Evolutionary conservation across 2,888 invertebrate genomes (phyloP), one percentile per base, ranked within the genome.

Genomic region (Erebia epiphron): DNA sequence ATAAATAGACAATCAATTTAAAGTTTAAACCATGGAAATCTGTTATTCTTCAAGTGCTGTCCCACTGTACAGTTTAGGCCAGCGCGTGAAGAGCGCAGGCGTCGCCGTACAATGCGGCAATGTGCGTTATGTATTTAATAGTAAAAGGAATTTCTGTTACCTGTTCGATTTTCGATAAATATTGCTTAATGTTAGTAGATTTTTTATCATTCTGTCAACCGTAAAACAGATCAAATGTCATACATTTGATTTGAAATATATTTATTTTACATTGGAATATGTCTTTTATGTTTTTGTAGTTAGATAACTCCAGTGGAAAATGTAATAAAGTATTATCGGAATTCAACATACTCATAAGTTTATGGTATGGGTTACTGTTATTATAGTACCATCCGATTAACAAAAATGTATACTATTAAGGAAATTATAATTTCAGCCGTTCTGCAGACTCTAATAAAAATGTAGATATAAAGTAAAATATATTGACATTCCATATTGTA

Each of bases 201-300:
- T 91, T 92, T 92, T 92, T 91, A 91, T 90, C 90, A 89, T 86
- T 88, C 88, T 90, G 90, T 91, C 90, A 86, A 88, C 87, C 83
- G 82, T 86, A 86, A 61, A 86, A 82, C 90, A 89, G 88, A 88
- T 92, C 92, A 92, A 91, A 92, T 92, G 92, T 92, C 91, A 92
- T 92, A 92, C 92, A 92, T 92, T 92, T 92, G 92, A 89, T 92
- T 91, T 91, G 90, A 92, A 92, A 92, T 92, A 92, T 92, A 92
- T 92, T 92, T 92, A 92, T 91, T 92, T 92, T 90, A 89, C 89
- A 91, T 91, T 90, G 87, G 89, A 89, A 89, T 87, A 86, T 87
- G 91, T 90, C 91, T 91, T 92, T 92, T 92, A 83, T 92, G 92
- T 91, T 91, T 35, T 90, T 91, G 92, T 92, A 92, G 92, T 90